Base-by-base conservation (phyloP, 1,140 invertebrate species). In the Drosophila kurseongensis region DNA sequence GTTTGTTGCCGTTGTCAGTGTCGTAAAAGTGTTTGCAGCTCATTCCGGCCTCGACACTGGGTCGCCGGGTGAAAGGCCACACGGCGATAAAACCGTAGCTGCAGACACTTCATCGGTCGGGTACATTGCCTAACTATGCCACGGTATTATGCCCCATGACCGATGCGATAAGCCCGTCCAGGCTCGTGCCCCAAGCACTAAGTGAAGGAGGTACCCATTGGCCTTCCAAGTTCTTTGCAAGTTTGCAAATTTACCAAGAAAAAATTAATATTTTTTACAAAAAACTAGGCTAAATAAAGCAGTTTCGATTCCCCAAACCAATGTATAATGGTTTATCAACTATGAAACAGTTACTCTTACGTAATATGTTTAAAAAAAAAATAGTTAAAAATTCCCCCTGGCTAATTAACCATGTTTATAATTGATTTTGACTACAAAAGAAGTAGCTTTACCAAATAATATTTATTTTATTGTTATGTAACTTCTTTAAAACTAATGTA, bases 1-100 rank as follows among this genome's bases (percentile, higher is more conserved):
- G 76, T 75, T 71, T 62, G 78, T 45, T 54, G 60, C 58, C 59
- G 65, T 79, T 86, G 82, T 88, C 75, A 82, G 52, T 69, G 82
- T 88, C 82, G 84, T 86, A 73, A 88, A 86, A 86, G 16, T 75
- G 83, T 82, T 78, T 75, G 59, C 71, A 68, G 69, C 76, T 54
- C 50, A 68, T 68, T 63, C 48, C 59, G 50, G 69, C 9, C 50
- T 36, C 35, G 57, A 40, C 18, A 13, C 14, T 35, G 55, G 58
- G 36, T 83, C 42, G 54, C 51, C 75, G 84, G 79, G 83, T 89
- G 83, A 86, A 86, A 89, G 83, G 84, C 75, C 52, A 56, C 48
- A 13, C 13, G 32, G 51, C 56, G 48, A 86, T 79, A 89, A 89
- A 88, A 68, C 47, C 35, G 61, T 84, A 73, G 81, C 74, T 78